phyloP scores from a whole-genome alignment of 2,888 invertebrate genomes.

The Lasius fuliginosus region DNA sequence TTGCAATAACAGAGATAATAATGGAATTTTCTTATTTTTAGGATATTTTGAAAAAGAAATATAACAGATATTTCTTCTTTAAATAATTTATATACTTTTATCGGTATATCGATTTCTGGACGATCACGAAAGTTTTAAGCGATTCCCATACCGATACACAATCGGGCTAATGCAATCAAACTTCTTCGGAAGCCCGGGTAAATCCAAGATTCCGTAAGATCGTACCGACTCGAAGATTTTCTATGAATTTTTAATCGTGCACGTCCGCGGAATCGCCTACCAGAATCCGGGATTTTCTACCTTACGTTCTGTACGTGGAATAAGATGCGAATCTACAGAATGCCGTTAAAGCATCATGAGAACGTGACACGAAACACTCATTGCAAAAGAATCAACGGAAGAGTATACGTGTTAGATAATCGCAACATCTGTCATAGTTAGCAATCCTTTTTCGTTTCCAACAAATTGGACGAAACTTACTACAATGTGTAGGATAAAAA shows the following conservation, averaged over 20 bases:
- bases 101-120: neutral
- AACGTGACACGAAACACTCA: constrained; percentile 49
- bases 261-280: constrained; percentile 56
- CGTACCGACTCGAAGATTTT: constrained; percentile 61
- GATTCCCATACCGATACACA: constrained; percentile 22
- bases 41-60: neutral
- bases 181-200: constrained; percentile 11
- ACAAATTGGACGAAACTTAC: constrained; percentile 17
- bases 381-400: constrained; percentile 18
- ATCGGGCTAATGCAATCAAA: constrained; percentile 49
- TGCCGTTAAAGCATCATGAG: constrained; percentile 39
- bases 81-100: neutral
- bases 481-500: neutral
- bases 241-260: constrained; percentile 72
- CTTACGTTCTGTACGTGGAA: constrained; percentile 55
- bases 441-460: constrained; percentile 23
- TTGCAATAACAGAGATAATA: neutral
- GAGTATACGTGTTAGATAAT: constrained; percentile 8
- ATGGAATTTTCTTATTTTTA: neutral
- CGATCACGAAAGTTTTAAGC: constrained; percentile 17
- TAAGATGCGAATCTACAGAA: constrained; percentile 49
- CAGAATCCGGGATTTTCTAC: constrained; percentile 54
- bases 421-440: constrained; percentile 37
- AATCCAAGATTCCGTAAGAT: constrained; percentile 56
- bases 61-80: constrained; percentile 7